Percentiles rank a stretch among this genome's conserved stretches.
phyloP scores from a whole-genome alignment of 2,113 vertebrate species.

The Vireo altiloquus region DNA sequence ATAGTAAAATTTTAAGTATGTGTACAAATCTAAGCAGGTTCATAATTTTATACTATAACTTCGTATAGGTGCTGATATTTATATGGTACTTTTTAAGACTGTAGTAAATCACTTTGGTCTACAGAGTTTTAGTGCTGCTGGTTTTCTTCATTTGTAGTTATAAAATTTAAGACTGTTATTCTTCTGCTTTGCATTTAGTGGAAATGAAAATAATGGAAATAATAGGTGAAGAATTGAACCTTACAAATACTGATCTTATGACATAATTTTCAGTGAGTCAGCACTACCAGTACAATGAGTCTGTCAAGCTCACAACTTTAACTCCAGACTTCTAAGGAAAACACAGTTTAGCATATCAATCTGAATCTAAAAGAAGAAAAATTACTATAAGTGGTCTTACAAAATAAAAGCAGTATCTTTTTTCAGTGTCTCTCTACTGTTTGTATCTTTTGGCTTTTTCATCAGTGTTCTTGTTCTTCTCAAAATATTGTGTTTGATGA shows the following conservation, averaged over 20 bases:
- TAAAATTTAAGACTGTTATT: slow-evolving; percentile 1
- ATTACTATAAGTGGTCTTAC: neutral
- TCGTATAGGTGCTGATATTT: slow-evolving; percentile 26
- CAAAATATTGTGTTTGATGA: neutral
- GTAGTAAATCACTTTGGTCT: slow-evolving; percentile 13
- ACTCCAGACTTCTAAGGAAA: slow-evolving; percentile 16
- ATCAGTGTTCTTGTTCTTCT: neutral
- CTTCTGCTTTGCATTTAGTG: neutral
- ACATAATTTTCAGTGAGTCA: slow-evolving; percentile 31
- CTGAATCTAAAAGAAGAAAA: slow-evolving; percentile 21
- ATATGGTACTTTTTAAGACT: slow-evolving; percentile 44
- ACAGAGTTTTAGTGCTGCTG: neutral
- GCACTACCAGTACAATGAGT: neutral
- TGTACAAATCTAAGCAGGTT: neutral
- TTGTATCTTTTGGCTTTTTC: neutral
- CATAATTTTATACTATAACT: neutral
- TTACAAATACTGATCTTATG: slow-evolving; percentile 13
- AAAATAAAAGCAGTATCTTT: neutral
- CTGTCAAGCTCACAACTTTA: neutral
- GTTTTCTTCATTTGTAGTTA: slow-evolving; percentile 38
- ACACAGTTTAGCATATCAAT: neutral
- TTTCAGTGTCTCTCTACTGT: neutral
- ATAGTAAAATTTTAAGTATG: neutral
- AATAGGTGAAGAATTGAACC: neutral
- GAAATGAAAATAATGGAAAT: neutral